phyloP scores from a whole-genome alignment of 2,797 vertebrate species.

The Cossypha polioptera region DNA sequence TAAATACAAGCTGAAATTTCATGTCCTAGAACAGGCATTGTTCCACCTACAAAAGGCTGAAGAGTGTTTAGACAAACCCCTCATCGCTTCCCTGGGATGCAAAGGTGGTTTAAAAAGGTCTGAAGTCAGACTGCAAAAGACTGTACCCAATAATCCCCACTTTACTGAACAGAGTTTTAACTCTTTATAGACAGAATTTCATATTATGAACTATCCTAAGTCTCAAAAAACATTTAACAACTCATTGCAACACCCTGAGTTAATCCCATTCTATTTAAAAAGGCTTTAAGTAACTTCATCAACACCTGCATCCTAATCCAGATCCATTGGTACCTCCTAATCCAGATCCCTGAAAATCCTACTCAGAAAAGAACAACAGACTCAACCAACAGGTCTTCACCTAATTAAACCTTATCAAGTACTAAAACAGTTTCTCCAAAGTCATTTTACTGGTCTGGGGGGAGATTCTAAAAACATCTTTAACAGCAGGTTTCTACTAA shows the following conservation, averaged over 20 bases:
- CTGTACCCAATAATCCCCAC: neutral
- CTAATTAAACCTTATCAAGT: neutral
- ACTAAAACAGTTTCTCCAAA: neutral
- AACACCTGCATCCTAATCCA: neutral
- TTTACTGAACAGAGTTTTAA: neutral
- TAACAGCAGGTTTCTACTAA: neutral
- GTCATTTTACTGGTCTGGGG: neutral
- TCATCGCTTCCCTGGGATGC: fast-evolving
- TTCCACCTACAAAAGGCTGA: neutral
- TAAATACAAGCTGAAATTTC: neutral
- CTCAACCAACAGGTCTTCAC: neutral
- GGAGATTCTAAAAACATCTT: neutral
- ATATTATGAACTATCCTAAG: neutral
- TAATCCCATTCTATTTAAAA: neutral
- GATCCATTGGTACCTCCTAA: neutral
- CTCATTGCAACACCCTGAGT: neutral
- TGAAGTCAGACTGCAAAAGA: neutral
- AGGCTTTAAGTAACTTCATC: neutral
- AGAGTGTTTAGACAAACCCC: neutral
- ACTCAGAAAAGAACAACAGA: neutral
- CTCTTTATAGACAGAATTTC: neutral
- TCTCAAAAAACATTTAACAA: neutral
- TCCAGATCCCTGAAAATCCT: neutral
- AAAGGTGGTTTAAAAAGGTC: neutral
- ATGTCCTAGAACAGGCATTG: neutral